Evolutionary conservation across 2,888 invertebrate genomes (phyloP).

Genomic region (Portevinia maculata): DNA sequence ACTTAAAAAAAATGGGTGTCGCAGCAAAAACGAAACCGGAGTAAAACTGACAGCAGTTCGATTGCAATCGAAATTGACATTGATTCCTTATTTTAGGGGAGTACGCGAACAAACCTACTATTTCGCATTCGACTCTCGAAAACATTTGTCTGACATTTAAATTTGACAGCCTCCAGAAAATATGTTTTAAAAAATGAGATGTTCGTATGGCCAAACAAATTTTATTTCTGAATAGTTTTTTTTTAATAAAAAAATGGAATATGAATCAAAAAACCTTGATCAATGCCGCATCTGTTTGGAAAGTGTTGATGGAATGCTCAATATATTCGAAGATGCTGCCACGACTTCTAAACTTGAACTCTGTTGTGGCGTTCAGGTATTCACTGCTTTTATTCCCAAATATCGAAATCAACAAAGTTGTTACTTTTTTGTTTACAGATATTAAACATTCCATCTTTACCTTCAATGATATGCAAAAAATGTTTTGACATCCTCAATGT

Average conservation of each 20-base stretch:
- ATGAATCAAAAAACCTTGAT: neutral
- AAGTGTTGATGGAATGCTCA: slow-evolving; percentile 20
- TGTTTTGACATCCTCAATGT: slow-evolving; percentile 79
- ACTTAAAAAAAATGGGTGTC: too few relatives aligned
- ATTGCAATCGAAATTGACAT: too few relatives aligned
- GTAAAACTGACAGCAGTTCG: too few relatives aligned
- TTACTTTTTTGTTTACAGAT: slow-evolving; percentile 50
- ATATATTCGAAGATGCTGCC: slow-evolving; percentile 44
- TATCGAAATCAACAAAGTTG: neutral
- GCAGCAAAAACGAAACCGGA: too few relatives aligned
- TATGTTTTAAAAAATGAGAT: too few relatives aligned
- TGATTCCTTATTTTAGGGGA: too few relatives aligned
- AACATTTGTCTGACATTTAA: too few relatives aligned
- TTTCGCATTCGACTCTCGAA: too few relatives aligned
- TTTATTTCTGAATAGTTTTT: neutral
- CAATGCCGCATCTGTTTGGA: slow-evolving; percentile 64
- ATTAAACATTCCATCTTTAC: slow-evolving; percentile 68
- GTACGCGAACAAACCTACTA: too few relatives aligned
- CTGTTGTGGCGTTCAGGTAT: slow-evolving; percentile 63
- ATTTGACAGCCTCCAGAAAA: too few relatives aligned
- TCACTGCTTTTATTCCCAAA: neutral
- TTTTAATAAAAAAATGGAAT: slow-evolving; percentile 21
- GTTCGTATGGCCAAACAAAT: too few relatives aligned
- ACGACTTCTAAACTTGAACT: slow-evolving; percentile 46
- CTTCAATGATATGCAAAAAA: slow-evolving; percentile 77